These are phyloP conservation scores for Urocitellus parryii DNA, from an alignment of 2,113 vertebrate genomes.

Conservation along the genomic window DNA sequence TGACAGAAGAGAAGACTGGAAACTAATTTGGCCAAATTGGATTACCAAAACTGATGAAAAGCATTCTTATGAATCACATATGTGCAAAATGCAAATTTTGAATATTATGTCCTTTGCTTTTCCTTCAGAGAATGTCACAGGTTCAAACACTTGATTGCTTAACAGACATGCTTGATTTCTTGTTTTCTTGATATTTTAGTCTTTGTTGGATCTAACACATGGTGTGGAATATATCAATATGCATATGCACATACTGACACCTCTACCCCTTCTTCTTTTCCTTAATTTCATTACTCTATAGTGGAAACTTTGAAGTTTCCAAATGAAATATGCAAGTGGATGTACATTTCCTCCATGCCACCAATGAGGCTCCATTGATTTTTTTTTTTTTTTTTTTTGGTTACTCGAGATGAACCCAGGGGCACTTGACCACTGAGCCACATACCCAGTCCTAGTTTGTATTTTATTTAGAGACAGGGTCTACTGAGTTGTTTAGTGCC, in stretches of 20 bases:
- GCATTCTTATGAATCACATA: not conserved
- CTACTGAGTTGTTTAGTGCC: too few relatives aligned
- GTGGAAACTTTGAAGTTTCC: not conserved
- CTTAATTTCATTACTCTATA: not conserved
- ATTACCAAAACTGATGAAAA: not conserved
- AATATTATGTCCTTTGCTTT: not conserved
- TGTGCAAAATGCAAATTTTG: not conserved
- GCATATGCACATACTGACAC: not conserved
- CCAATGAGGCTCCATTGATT: slow-evolving; percentile 21
- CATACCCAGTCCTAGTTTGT: too few relatives aligned
- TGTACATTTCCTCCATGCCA: not conserved
- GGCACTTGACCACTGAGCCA: too few relatives aligned
- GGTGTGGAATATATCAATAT: not conserved
- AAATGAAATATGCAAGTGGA: slow-evolving; percentile 11
- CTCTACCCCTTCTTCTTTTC: not conserved
- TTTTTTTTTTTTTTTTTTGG: not conserved
- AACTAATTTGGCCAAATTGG: not conserved
- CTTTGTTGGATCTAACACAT: not conserved
- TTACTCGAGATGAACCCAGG: too few relatives aligned
- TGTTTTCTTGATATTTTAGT: not conserved
- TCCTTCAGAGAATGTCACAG: not conserved
- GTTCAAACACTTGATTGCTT: not conserved
- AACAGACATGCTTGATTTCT: not conserved
- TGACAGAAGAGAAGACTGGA: not conserved
- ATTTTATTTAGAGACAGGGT: too few relatives aligned